These are phyloP conservation scores for Apostichopus californicus DNA, from an alignment of 35 echinoderm and acorn worm species.

Conservation along the genomic window DNA sequence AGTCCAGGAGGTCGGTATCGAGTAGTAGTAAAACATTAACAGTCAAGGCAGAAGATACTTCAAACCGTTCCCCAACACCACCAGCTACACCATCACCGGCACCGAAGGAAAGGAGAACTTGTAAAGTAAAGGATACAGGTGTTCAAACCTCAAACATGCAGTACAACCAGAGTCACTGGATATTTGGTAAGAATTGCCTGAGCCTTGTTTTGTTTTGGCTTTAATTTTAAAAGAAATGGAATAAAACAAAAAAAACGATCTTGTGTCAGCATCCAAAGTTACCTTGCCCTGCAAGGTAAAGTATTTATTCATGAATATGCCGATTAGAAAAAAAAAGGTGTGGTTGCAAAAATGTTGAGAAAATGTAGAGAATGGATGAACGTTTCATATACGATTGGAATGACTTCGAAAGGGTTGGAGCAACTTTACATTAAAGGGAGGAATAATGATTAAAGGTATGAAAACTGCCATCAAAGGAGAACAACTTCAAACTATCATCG, in stretches of 20 bases:
- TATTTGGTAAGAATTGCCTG: slow-evolving; percentile 32
- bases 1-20: neutral
- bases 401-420: neutral
- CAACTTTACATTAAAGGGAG: neutral
- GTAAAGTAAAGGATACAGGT: slow-evolving; percentile 13
- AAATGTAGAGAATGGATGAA: no score
- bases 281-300: no score
- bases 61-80: slow-evolving; percentile 27
- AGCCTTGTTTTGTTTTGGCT: neutral
- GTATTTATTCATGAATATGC: no score
- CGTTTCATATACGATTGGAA: no score
- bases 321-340: no score
- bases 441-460: neutral
- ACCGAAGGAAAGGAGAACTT: neutral
- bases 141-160: slow-evolving; percentile 17
- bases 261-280: no score
- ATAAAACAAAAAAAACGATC: no score
- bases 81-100: slow-evolving; percentile 16
- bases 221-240: no score
- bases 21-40: slow-evolving; percentile 25
- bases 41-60: neutral
- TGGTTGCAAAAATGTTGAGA: no score
- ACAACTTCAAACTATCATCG: no score
- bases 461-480: neutral
- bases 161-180: slow-evolving; percentile 6